Evolutionary conservation across 2,797 vertebrate genomes (phyloP).

Genomic region (Coilia nasus): DNA sequence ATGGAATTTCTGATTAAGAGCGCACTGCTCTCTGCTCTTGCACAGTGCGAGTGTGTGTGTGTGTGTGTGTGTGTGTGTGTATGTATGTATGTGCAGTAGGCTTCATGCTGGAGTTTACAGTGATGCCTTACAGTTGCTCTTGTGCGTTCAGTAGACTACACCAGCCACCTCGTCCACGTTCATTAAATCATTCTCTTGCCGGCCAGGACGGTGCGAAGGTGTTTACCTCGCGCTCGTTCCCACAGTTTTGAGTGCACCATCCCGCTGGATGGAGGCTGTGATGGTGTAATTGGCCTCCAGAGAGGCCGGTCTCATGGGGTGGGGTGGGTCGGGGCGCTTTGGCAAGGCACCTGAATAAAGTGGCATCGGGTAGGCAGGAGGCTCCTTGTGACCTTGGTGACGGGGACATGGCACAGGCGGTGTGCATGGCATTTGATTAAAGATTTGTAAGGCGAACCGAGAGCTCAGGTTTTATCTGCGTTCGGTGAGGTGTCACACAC

Average conservation of each 20-base stretch:
- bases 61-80: background rate
- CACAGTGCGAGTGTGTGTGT: background rate
- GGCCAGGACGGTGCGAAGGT: background rate
- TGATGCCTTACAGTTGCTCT: background rate
- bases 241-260: background rate
- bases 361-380: background rate
- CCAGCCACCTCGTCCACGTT: background rate
- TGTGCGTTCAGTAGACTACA: background rate
- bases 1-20: slow-evolving; percentile 29
- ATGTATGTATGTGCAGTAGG: too few relatives aligned
- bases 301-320: background rate
- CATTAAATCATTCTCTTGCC: background rate
- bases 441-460: background rate
- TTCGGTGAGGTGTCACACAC: background rate
- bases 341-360: background rate
- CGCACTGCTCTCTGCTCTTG: background rate
- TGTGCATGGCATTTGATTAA: background rate
- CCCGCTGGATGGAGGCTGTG: background rate
- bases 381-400: background rate
- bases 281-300: background rate
- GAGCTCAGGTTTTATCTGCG: background rate
- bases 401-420: background rate
- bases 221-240: background rate
- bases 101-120: background rate
- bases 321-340: background rate